These are phyloP conservation scores for Ctenodactylus gundi DNA, from an alignment of 2,113 vertebrate genomes.

Conservation along the genomic window DNA sequence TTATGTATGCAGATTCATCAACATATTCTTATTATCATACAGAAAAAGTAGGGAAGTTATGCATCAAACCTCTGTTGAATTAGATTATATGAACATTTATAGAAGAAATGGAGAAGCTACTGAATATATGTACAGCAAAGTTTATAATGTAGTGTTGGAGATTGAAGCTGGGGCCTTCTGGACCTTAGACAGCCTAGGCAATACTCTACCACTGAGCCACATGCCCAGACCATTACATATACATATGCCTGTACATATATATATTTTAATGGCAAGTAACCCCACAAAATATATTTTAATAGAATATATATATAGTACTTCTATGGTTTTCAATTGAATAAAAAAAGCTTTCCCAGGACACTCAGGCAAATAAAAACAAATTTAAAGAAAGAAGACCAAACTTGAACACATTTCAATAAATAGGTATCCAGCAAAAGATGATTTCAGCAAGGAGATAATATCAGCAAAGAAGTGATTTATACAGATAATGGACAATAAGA, in stretches of 20 bases:
- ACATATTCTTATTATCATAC: not conserved
- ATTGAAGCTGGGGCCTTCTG: no score
- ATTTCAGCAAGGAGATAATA: no score
- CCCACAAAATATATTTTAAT: not conserved
- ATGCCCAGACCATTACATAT: not conserved
- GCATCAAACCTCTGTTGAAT: not conserved
- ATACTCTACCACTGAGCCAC: not conserved
- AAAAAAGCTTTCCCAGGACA: not conserved
- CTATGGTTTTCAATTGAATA: not conserved
- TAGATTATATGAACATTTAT: not conserved
- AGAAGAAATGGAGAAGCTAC: not conserved
- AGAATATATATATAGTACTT: not conserved
- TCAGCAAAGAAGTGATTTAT: not conserved
- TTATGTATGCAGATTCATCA: not conserved
- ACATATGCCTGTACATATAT: no score
- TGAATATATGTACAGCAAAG: not conserved
- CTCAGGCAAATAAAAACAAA: not conserved
- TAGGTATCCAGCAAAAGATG: not conserved
- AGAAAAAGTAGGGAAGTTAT: not conserved
- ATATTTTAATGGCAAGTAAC: no score
- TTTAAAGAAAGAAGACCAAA: not conserved
- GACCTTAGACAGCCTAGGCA: not conserved
- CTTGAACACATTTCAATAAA: not conserved
- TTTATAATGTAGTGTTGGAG: not conserved
- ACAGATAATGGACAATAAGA: not conserved